Percentiles rank a stretch among this genome's conserved stretches.
These are phyloP conservation scores for Campylomormyrus numenius DNA, from an alignment of 2,113 vertebrate species.

Conservation along the genomic window DNA sequence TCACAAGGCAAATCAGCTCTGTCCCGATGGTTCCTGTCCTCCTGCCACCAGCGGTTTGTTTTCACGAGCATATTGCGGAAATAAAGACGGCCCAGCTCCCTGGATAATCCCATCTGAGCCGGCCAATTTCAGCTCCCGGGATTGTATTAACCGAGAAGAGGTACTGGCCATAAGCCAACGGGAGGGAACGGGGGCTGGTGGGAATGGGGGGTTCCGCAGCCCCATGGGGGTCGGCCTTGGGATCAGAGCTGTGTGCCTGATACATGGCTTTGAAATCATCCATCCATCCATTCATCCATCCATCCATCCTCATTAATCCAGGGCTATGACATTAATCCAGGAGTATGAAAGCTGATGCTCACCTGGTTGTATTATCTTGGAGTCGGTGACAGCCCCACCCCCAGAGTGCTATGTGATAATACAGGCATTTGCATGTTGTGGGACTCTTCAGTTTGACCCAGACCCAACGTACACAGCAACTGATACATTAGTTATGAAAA, in stretches of 20 bases:
- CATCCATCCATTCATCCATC: not conserved
- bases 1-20: not conserved
- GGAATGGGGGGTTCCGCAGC: conserved; percentile 13
- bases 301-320: not conserved
- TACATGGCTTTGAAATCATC: not conserved
- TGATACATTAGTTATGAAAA: no score
- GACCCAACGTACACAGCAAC: not conserved
- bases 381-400: not conserved
- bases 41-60: not conserved
- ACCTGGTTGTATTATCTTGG: not conserved
- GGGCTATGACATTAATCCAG: not conserved
- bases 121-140: conserved; percentile 26
- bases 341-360: not conserved
- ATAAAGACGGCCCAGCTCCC: not conserved
- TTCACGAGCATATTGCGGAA: not conserved
- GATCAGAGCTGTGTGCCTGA: conserved; percentile 29
- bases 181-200: conserved; percentile 25
- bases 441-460: not conserved
- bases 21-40: not conserved
- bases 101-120: conserved; percentile 30
- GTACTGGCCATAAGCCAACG: conserved; percentile 21
- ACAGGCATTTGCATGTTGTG: not conserved
- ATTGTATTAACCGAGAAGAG: conserved; percentile 25
- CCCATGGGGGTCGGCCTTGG: not conserved
- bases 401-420: not conserved